Conservation (phyloP, 2,797 vertebrate genomes). For the Catamblyrhynchus diadema region DNA sequence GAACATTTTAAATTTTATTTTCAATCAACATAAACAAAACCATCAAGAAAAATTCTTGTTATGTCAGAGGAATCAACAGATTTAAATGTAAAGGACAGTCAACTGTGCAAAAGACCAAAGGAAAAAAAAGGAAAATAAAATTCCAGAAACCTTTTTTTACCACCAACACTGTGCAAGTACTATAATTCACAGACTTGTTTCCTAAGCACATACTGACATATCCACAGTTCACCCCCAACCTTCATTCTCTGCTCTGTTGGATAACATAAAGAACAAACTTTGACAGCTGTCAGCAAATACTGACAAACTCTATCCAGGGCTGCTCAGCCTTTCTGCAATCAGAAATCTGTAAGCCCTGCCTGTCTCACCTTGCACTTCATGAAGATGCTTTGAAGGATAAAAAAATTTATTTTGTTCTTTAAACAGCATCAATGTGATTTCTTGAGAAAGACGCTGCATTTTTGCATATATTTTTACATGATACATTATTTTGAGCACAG, state of each 20-base stretch:
- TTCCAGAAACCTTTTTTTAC: neutral
- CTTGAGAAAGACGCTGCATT: neutral
- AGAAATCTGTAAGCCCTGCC: neutral
- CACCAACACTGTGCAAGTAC: neutral
- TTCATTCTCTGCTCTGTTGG: neutral
- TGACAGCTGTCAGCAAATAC: neutral
- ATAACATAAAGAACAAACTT: neutral
- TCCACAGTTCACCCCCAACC: neutral
- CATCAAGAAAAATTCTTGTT: neutral
- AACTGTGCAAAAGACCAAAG: neutral
- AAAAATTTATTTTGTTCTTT: neutral
- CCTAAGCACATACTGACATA: neutral
- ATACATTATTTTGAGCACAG: neutral
- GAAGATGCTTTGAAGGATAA: neutral
- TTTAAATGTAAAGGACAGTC: neutral
- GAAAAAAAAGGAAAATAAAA: neutral
- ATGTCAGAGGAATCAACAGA: neutral
- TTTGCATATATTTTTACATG: neutral
- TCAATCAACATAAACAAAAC: neutral
- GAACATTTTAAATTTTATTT: neutral
- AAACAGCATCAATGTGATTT: neutral
- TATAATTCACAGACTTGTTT: neutral
- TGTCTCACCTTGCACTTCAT: neutral
- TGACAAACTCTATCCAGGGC: neutral
- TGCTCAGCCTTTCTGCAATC: neutral